Evolutionary conservation across 1,140 invertebrate species (phyloP).

Genomic region (Diorhabda carinulata): DNA sequence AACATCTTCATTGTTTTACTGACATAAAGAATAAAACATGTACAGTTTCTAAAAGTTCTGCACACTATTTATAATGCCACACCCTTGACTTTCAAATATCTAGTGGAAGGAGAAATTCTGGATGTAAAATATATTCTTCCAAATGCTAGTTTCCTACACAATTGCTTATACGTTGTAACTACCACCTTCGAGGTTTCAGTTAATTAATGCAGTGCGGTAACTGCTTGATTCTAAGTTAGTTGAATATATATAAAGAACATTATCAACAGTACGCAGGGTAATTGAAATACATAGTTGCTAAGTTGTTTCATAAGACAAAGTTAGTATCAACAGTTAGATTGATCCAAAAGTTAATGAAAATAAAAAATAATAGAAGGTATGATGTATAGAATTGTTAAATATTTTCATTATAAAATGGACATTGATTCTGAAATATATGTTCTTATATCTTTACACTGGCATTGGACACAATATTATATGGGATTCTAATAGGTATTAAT

Average conservation of each 20-base stretch:
- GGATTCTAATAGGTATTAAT: no score
- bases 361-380: no score
- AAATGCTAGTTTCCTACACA: constrained; percentile 10
- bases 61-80: not conserved
- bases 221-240: constrained; percentile 26
- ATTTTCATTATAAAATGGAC: no score
- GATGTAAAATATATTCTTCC: not conserved
- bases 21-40: not conserved
- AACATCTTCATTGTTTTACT: no score
- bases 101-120: not conserved
- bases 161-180: constrained; percentile 29
- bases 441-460: no score
- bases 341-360: no score
- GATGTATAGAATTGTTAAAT: no score
- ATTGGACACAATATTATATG: no score
- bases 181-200: constrained; percentile 27
- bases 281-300: constrained; percentile 9
- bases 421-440: no score
- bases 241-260: constrained; percentile 26
- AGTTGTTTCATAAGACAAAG: not conserved
- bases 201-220: constrained; percentile 29
- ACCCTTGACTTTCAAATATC: not conserved
- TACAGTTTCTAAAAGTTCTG: not conserved
- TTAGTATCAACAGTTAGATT: no score
- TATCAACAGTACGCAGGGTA: constrained; percentile 12